Conservation (phyloP, 2,888 invertebrate species). For the Bruchidius siliquastri region DNA sequence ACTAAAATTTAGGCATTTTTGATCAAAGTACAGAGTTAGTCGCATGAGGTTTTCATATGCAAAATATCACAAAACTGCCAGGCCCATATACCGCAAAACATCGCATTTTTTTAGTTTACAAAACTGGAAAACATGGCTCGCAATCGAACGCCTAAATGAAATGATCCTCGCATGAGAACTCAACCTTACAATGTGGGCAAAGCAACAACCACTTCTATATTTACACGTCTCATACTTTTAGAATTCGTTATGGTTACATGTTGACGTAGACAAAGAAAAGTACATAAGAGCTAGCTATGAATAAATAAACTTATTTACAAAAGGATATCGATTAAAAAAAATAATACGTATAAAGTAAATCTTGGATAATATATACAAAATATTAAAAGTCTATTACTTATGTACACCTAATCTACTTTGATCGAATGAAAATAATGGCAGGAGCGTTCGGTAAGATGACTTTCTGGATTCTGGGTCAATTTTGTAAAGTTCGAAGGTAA, state of each 20-base stretch:
- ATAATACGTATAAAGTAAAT: slow-evolving; percentile 20
- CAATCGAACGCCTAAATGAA: neutral
- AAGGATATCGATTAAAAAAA: slow-evolving; percentile 22
- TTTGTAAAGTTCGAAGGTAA: neutral
- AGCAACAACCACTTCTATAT: neutral
- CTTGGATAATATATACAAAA: slow-evolving; percentile 21
- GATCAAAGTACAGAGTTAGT: too few relatives aligned
- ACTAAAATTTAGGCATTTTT: too few relatives aligned
- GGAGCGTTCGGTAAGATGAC: slow-evolving; percentile 2
- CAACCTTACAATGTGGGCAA: neutral
- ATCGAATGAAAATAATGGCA: neutral
- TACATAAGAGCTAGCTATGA: slow-evolving; percentile 17
- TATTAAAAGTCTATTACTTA: slow-evolving; percentile 27
- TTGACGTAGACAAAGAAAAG: slow-evolving; percentile 8
- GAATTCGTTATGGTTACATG: slow-evolving; percentile 8
- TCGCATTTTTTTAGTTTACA: too few relatives aligned
- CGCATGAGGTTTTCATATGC: too few relatives aligned
- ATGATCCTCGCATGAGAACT: neutral
- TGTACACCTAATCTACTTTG: slow-evolving; percentile 33
- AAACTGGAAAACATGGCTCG: neutral
- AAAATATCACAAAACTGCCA: too few relatives aligned
- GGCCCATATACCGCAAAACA: too few relatives aligned
- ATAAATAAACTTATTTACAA: slow-evolving; percentile 31
- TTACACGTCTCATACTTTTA: slow-evolving; percentile 9
- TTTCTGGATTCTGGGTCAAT: neutral